Percentiles rank a stretch among this genome's conserved stretches.
phyloP scores from a whole-genome alignment of 2,797 vertebrate species.

The Trichosurus vulpecula region DNA sequence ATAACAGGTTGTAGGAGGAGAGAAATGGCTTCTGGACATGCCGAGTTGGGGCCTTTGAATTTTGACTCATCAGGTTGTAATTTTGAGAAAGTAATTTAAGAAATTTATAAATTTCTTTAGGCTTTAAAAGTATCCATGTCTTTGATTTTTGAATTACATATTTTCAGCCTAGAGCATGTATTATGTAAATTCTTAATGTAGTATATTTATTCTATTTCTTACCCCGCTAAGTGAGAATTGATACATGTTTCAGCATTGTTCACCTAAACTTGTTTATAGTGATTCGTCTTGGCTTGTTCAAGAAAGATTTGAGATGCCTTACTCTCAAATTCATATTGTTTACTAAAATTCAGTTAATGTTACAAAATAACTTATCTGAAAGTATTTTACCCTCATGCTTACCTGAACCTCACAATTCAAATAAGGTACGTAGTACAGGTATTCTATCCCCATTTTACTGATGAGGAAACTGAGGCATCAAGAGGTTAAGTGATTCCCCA shows the following conservation, averaged over 20 bases:
- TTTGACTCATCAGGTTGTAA: conserved; percentile 29
- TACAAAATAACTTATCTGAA: background rate
- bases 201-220: conserved; percentile 38
- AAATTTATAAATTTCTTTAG: conserved; percentile 30
- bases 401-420: background rate
- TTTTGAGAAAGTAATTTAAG: conserved; percentile 39
- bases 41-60: conserved; percentile 32
- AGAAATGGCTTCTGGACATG: background rate
- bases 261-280: background rate
- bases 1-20: background rate
- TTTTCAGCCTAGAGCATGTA: background rate
- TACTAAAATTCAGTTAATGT: background rate
- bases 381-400: background rate
- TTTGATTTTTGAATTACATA: background rate
- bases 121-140: conserved; percentile 6
- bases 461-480: background rate
- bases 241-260: background rate
- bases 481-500: background rate
- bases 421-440: background rate
- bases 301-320: conserved; percentile 19
- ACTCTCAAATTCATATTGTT: background rate
- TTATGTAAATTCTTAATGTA: conserved; percentile 20
- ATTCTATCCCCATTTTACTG: background rate
- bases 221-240: background rate
- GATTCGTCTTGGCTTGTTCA: conserved; percentile 14